A percentile compares a stretch with the other conserved stretches of the same genome.
Conservation (phyloP, 1,140 invertebrate species). For the Drosophila hydei region DNA sequence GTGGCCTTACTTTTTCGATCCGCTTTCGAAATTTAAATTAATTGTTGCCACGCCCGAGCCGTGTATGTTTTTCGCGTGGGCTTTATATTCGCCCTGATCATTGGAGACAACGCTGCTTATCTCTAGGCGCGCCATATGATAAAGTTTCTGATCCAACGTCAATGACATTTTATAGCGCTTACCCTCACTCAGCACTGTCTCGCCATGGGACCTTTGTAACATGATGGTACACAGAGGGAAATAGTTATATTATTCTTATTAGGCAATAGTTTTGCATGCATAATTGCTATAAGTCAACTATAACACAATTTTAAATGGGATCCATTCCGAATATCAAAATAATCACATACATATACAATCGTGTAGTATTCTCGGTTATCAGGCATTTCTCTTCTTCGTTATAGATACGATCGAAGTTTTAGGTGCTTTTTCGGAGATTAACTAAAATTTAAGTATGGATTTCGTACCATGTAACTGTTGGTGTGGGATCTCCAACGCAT, state of each 20-base stretch:
- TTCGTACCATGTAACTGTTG: conserved; percentile 93
- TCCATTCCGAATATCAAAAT: too few relatives aligned
- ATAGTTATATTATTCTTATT: conserved; percentile 4
- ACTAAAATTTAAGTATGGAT: not conserved
- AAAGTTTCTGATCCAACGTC: conserved; percentile 93
- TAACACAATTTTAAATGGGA: too few relatives aligned
- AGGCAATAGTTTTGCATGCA: not conserved
- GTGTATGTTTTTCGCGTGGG: conserved; percentile 95
- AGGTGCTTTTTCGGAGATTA: not conserved
- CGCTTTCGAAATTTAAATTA: conserved; percentile 97
- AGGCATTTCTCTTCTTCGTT: too few relatives aligned
- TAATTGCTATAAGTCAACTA: too few relatives aligned
- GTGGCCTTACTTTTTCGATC: conserved; percentile 92
- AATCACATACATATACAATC: not conserved
- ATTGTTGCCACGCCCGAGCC: conserved; percentile 97
- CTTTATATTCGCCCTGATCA: conserved; percentile 97
- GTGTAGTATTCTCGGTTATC: too few relatives aligned
- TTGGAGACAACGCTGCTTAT: conserved; percentile 92
- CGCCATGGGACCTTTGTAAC: conserved; percentile 91
- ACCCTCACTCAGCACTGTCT: conserved; percentile 90
- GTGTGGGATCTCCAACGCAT: conserved; percentile 97
- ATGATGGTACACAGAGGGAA: conserved; percentile 22
- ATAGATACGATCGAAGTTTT: conserved; percentile 7
- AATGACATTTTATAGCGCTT: conserved; percentile 91
- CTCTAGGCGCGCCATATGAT: conserved; percentile 94